Base-by-base conservation (phyloP, 2,888 invertebrate genomes). In the Lycophotia porphyrea region DNA sequence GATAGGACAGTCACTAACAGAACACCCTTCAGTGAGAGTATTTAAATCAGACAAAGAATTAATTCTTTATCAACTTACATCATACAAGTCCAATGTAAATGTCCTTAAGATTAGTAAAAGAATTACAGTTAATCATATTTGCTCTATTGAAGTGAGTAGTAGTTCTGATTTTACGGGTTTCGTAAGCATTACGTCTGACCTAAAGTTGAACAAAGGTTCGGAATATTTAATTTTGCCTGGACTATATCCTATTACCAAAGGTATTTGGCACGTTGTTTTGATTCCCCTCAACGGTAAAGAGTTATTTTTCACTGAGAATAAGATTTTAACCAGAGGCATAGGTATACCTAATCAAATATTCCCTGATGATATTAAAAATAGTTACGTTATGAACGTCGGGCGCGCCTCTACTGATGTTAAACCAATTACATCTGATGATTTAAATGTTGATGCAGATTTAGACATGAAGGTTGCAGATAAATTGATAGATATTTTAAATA, bases 21-120 rank as follows among this genome's bases (percentile, higher is more conserved):
- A 49, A 49, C 49, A 49, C 49, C 49, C 49, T 49, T 49, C 49
- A 49, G 49, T 49, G 24, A 49, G 49, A 49, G 49, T 49, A 49
- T 49, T 49, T 49, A 49, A 49, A 49, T 49, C 49, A 49, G 49
- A 49, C 49, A 49, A 49, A 49, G 49, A 49, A 49, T 49, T 49
- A 24, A 49, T 49, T 49, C 49, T 49, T 21, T 49, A 49, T 49
- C 49, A 49, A 49, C 24, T 49, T 24, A 49, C 49, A 49, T 49
- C 49, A 49, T 24, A 49, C 49, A 49, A 49, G 49, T 49, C 49
- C 49, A 49, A 49, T 49, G 21, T 49, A 24, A 49, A 24, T 49
- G 49, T 49, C 49, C 49, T 49, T 49, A 49, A 49, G 49, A 49
- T 49, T 49, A 49, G 24, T 13, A 49, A 49, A 21, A 24, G 24